phyloP scores from a whole-genome alignment of 2,113 vertebrate species.

The Hepsetus odoe region DNA sequence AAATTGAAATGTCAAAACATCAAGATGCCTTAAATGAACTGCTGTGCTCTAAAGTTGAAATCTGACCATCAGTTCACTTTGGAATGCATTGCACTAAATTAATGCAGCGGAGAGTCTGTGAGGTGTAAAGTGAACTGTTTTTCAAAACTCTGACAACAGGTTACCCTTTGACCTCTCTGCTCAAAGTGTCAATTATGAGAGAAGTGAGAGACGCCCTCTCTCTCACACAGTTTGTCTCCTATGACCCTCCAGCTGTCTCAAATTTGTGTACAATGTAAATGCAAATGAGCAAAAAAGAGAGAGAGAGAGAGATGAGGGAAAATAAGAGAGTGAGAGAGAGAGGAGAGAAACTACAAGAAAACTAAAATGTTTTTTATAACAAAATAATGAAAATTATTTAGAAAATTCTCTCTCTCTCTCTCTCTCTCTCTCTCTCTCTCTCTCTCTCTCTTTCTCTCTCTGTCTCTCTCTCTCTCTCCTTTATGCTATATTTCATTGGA shows the following conservation, averaged over 20 bases:
- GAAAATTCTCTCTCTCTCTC: too few relatives aligned
- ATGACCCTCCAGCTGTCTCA: slow-evolving; percentile 46
- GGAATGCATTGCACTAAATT: background rate
- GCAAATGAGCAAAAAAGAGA: background rate
- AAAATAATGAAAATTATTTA: too few relatives aligned
- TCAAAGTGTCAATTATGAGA: slow-evolving; percentile 32
- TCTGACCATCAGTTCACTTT: background rate
- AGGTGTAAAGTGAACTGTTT: background rate
- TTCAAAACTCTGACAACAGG: slow-evolving; percentile 3
- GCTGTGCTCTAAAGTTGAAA: background rate
- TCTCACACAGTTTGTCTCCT: slow-evolving; percentile 29
- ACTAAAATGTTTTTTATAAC: too few relatives aligned
- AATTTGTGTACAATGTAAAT: slow-evolving; percentile 34
- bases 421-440: too few relatives aligned
- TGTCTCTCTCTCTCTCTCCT: background rate
- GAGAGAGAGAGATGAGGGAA: background rate
- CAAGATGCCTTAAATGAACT: background rate
- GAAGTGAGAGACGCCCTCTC: slow-evolving; percentile 28
- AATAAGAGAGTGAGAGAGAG: background rate
- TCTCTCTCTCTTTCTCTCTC: too few relatives aligned
- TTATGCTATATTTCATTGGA: background rate
- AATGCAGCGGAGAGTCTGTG: background rate
- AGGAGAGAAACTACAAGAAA: background rate
- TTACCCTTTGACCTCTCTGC: slow-evolving; percentile 37
- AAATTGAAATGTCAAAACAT: slow-evolving; percentile 20